These are phyloP conservation scores for Rotaria macrura DNA, from an alignment of 2,888 invertebrate genomes.

Conservation along the genomic window DNA sequence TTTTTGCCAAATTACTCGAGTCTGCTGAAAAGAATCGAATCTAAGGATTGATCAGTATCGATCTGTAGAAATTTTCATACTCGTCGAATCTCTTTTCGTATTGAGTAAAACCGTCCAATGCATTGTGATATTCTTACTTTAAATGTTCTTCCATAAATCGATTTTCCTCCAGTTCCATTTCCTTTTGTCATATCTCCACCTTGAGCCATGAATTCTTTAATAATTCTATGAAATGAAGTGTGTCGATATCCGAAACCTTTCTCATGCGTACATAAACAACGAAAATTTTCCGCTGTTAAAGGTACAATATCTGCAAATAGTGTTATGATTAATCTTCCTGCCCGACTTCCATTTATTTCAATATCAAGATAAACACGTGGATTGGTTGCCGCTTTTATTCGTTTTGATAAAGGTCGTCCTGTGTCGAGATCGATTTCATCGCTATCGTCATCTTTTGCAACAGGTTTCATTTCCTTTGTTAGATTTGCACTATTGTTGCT, in stretches of 20 bases:
- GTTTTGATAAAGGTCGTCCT: conserved; percentile 22
- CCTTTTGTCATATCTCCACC: conserved; percentile 34
- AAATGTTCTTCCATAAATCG: conserved; percentile 32
- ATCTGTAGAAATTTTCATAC: too few relatives aligned
- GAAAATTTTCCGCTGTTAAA: conserved; percentile 33
- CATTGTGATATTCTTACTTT: too few relatives aligned
- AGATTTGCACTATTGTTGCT: neutral
- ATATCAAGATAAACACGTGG: conserved; percentile 31
- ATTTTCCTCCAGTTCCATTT: conserved; percentile 34
- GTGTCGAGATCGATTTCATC: neutral
- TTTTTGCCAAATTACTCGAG: too few relatives aligned
- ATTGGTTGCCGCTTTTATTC: conserved; percentile 24
- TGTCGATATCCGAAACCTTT: conserved; percentile 33
- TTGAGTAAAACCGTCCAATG: too few relatives aligned
- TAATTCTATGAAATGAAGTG: conserved; percentile 32
- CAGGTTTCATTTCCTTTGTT: neutral
- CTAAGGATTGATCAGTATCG: too few relatives aligned
- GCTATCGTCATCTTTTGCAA: neutral
- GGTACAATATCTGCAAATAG: conserved; percentile 33
- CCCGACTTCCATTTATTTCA: conserved; percentile 12
- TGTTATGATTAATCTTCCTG: conserved; percentile 26
- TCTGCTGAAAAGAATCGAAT: too few relatives aligned
- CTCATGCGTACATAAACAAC: conserved; percentile 30
- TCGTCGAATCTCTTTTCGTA: too few relatives aligned
- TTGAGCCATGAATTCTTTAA: conserved; percentile 34